Evolutionary conservation across 2,888 invertebrate genomes (phyloP).

Genomic region (Cacoxenus indagator): DNA sequence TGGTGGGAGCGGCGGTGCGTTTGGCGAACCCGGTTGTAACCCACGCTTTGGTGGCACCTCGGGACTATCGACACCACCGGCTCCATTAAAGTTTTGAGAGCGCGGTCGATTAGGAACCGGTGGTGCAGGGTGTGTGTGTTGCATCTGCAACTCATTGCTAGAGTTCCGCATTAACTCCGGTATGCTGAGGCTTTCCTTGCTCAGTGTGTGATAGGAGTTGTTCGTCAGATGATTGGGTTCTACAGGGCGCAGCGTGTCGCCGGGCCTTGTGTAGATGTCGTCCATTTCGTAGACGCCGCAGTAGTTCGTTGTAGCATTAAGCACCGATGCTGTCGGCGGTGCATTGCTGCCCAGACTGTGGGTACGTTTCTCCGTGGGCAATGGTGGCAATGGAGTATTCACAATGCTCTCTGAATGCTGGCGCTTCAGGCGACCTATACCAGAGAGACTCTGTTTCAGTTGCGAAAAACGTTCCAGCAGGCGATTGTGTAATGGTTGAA

Average conservation of each 20-base stretch:
- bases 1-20: conserved; percentile 85
- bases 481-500: conserved; percentile 90
- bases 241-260: conserved; percentile 65
- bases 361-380: conserved; percentile 78
- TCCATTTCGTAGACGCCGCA: conserved; percentile 74
- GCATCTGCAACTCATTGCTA: not conserved
- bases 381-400: conserved; percentile 85
- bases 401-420: conserved; percentile 86
- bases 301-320: conserved; percentile 65
- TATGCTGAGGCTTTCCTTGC: conserved; percentile 62
- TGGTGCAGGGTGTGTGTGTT: conserved; percentile 68
- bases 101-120: conserved; percentile 76
- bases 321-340: conserved; percentile 24
- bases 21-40: conserved; percentile 68
- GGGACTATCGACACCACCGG: conserved; percentile 64
- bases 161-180: conserved; percentile 29
- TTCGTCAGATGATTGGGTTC: conserved; percentile 43
- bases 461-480: conserved; percentile 89
- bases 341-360: conserved; percentile 61
- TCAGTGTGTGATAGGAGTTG: conserved; percentile 67
- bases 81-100: conserved; percentile 73
- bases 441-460: conserved; percentile 78
- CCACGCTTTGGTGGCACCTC: conserved; percentile 73
- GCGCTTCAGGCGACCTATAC: conserved; percentile 77
- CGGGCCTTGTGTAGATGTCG: conserved; percentile 82